Base-by-base conservation (phyloP, 2,113 vertebrate species). In the Heteronetta atricapilla region DNA sequence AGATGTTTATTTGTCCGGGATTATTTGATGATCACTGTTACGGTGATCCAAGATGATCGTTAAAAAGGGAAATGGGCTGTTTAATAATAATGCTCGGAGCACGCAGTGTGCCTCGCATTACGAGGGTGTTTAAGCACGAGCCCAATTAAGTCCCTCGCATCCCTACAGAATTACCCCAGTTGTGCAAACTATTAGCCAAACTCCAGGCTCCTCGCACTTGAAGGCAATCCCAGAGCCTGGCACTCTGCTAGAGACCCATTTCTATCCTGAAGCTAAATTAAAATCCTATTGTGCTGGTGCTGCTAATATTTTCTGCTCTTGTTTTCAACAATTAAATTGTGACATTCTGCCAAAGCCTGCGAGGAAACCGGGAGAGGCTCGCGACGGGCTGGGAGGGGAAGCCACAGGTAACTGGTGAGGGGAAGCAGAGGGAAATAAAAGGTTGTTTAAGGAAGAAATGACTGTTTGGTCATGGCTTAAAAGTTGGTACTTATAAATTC, bases 51-150 rank as follows among this genome's bases (percentile, higher is more conserved):
- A 66, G 88, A 72, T 58, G 96, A 90, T 95, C 95, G 92, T 97
- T 96, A 96, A 95, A 95, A 96, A 93, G 93, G 42, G 96, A 86
- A 96, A 96, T 95, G 96, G 96, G 92, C 95, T 96, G 96, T 80
- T 96, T 93, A 96, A 96, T 96, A 96, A 93, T 10, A 91, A 88
- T 1, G 91, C 89, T 91, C 60, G 16, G 88, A 78, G 87, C 90
- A n/a, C 40, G 66, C 93, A 56, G 94, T 22, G 95, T 11, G 96
- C 93, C 75, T 93, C 66, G 0, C 93, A 74, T 96, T 95, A 95
- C 6, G 13, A 90, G 96, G 90, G 50, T 83, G 88, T 95, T 97
- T 95, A 95, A 90, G 90, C 95, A 68, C 0, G 48, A 96, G 96
- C 92, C 95, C 95, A 95, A 97, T 97, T 97, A 97, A 96, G 70